Evolutionary conservation across 2,113 vertebrate species (phyloP), one percentile per base, ranked within the genome.

Genomic region (Cyprinodon variegatus): DNA sequence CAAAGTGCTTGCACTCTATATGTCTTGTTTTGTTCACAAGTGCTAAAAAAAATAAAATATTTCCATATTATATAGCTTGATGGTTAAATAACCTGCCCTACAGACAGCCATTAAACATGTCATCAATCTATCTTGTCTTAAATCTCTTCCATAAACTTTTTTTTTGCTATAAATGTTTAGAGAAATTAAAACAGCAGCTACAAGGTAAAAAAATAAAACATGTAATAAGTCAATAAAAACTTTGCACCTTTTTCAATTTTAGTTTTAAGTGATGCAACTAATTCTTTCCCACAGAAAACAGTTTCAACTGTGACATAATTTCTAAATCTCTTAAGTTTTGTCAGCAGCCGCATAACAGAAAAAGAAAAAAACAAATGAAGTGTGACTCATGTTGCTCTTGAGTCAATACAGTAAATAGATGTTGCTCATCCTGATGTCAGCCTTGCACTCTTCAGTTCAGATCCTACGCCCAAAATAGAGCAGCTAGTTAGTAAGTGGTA

Each of bases 1-100:
- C 81, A 83, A 82, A 57, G 50, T 20, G 76, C 80, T 65, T 81
- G 84, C 81, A 20, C 70, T 81, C 43, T 79, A 81, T 74, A 85
- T 91, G 86, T 92, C 90, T 92, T 93, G 89, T 93, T 93, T 90
- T 83, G 83, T 78, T 88, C 71, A n/a, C 45, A 72, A 82, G 84
- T 78, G 29, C 29, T 29, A 61, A 82, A 65, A 61, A 67, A 76
- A 70, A 69, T 65, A 60, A 68, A 72, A 60, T 73, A 82, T 73
- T 61, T 39, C 41, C 57, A 70, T 72, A 73, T 72, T 45, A n/a
- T 69, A 50, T 64, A 53, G 78, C 68, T 73, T 22, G 67, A 73
- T 65, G 59, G 82, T 82, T 70, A 73, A 80, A 87, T 65, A 86
- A 79, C 76, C 61, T 75, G 76, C 65, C 84, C 68, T 85, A 86